These are phyloP conservation scores for Isichthys henryi DNA, from an alignment of 2,113 vertebrate genomes.

Conservation along the genomic window DNA sequence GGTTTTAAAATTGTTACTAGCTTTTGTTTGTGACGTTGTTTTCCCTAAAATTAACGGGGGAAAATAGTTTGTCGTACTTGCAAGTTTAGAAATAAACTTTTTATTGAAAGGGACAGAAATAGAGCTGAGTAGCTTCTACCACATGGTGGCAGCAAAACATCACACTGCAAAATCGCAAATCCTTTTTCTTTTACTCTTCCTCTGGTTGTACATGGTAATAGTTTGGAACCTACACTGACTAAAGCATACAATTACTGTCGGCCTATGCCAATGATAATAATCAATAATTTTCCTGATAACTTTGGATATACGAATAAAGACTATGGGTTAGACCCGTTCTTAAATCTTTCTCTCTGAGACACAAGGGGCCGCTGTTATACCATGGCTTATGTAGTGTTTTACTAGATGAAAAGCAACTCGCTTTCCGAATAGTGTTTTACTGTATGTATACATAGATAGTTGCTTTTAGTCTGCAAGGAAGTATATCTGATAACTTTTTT, in stretches of 20 bases:
- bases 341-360: not conserved
- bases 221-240: not conserved
- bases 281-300: not conserved
- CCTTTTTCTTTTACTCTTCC: not conserved
- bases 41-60: not conserved
- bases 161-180: not conserved
- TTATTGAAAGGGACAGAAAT: not conserved
- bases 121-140: not conserved
- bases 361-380: slow-evolving; percentile 6
- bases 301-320: not conserved
- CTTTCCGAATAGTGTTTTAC: not conserved
- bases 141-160: slow-evolving; percentile 25
- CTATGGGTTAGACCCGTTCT: not conserved
- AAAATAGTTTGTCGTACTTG: not conserved
- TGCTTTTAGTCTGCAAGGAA: not conserved
- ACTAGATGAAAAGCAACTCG: not conserved
- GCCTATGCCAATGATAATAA: not conserved
- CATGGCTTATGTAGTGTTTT: not conserved
- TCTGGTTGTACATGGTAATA: not conserved
- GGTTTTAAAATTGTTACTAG: not conserved
- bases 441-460: not conserved
- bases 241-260: not conserved
- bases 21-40: not conserved
- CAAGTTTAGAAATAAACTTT: not conserved
- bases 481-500: not conserved